A percentile compares a stretch with the other conserved stretches of the same genome.
Conservation (phyloP, 1,140 invertebrate genomes). For the Augochlora pura region DNA sequence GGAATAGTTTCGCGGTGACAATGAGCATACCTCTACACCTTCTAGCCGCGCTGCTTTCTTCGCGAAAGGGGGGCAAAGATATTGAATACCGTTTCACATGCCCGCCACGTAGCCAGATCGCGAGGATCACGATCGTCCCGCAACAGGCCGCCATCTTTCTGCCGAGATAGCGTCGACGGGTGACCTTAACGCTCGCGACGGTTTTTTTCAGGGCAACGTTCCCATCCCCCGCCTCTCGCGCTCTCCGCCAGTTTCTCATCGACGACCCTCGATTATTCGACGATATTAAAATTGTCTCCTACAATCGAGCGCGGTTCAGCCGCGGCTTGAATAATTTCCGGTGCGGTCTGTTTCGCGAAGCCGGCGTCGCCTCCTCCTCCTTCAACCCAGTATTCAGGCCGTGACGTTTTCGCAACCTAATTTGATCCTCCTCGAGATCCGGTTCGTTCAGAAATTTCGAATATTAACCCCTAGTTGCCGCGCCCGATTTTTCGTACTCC, state of each 20-base stretch:
- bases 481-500: too few species aligned
- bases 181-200: constrained; percentile 65
- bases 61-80: constrained; percentile 66
- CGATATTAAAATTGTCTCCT: constrained; percentile 77
- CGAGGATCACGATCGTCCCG: constrained; percentile 44
- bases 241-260: constrained; percentile 29
- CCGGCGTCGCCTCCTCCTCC: constrained; percentile 11
- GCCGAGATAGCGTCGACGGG: constrained; percentile 24
- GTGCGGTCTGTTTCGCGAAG: background rate
- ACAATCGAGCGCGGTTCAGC: constrained; percentile 52
- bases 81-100: constrained; percentile 78
- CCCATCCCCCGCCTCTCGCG: background rate
- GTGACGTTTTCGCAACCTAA: too few species aligned
- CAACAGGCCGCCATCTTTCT: constrained; percentile 14
- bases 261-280: constrained; percentile 67
- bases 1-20: constrained; percentile 74
- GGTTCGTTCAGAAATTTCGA: too few species aligned
- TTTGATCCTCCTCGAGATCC: too few species aligned
- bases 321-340: constrained; percentile 56
- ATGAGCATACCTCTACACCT: constrained; percentile 67
- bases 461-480: too few species aligned
- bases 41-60: constrained; percentile 35
- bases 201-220: constrained; percentile 49
- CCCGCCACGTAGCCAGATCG: constrained; percentile 73
- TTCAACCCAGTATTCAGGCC: constrained; percentile 11